phyloP scores from a whole-genome alignment of 2,888 invertebrate genomes.

The Agrenia bidenticulata region DNA sequence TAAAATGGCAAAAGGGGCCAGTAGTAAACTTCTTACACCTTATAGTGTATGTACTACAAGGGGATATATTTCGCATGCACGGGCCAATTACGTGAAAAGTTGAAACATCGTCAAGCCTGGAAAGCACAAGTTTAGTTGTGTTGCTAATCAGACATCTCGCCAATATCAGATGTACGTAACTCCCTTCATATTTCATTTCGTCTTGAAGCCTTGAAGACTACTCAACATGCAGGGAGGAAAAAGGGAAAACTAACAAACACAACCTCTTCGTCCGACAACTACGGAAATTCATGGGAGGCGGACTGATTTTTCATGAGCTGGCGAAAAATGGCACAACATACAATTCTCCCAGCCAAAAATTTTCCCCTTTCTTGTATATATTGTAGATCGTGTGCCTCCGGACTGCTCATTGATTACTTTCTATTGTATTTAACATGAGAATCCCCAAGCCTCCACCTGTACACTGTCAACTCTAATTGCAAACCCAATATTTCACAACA shows the following conservation, averaged over 20 bases:
- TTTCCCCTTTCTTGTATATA: too few species aligned
- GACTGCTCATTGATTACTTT: too few species aligned
- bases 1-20: too few species aligned
- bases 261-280: neutral
- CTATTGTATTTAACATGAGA: too few species aligned
- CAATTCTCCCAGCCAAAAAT: too few species aligned
- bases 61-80: slow-evolving; percentile 26
- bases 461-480: too few species aligned
- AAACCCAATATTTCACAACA: too few species aligned
- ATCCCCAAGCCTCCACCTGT: too few species aligned
- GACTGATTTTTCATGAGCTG: neutral
- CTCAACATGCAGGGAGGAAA: neutral
- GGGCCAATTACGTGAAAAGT: slow-evolving; percentile 26
- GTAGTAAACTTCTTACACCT: too few species aligned
- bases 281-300: slow-evolving; percentile 10
- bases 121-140: neutral
- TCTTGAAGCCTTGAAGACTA: slow-evolving; percentile 8
- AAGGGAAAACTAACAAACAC: slow-evolving; percentile 13
- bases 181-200: slow-evolving; percentile 40
- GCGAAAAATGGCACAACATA: too few species aligned
- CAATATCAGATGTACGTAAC: slow-evolving; percentile 39
- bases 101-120: slow-evolving; percentile 15
- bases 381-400: too few species aligned
- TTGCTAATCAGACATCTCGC: slow-evolving; percentile 41
- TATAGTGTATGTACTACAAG: too few species aligned